Base-by-base conservation (phyloP, 2,113 vertebrate genomes). In the Otus sunia region DNA sequence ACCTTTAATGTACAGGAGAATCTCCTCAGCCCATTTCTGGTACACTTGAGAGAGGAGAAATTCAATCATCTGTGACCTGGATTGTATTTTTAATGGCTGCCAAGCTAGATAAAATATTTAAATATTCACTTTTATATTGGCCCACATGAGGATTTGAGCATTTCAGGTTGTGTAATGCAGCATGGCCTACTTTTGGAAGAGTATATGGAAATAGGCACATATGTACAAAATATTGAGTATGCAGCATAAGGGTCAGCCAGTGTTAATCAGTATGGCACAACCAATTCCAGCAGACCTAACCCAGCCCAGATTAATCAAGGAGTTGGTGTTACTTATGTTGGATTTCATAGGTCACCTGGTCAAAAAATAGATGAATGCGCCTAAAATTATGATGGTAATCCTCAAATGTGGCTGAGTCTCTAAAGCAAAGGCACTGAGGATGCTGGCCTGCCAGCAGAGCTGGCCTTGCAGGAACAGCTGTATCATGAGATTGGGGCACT, bases 61-160 rank as follows among this genome's bases (percentile, higher is more conserved):
- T 79, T 84, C 88, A 87, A 59, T 95, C 79, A 69, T 94, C 88
- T 91, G 73, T 49, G 90, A 94, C 94, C 96, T 88, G 95, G 87
- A 97, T 97, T 86, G 96, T 85, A 63, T 86, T 96, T 96, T 88
- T 93, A 93, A 92, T 53, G 90, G 71, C 77, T 94, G 86, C 92
- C 86, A 94, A 76, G 62, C 63, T 69, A 92, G 91, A 96, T 91
- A 56, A 97, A 96, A 94, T 79, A 94, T 93, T 97, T 93, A 97
- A 96, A 89, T 97, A 95, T 97, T 97, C 95, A 80, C 94, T 97
- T 96, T 95, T 73, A 87, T 95, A 94, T 95, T 49, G 39, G 88
- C 66, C 90, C 93, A 69, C 77, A 11, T 9, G 92, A 82, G 95
- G 90, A 21, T 92, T 80, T 62, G 90, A 92, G 94, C 71, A 19